Evolutionary conservation across 2,888 invertebrate genomes (phyloP), one percentile per base, ranked within the genome.

Genomic region (Boloria selene): DNA sequence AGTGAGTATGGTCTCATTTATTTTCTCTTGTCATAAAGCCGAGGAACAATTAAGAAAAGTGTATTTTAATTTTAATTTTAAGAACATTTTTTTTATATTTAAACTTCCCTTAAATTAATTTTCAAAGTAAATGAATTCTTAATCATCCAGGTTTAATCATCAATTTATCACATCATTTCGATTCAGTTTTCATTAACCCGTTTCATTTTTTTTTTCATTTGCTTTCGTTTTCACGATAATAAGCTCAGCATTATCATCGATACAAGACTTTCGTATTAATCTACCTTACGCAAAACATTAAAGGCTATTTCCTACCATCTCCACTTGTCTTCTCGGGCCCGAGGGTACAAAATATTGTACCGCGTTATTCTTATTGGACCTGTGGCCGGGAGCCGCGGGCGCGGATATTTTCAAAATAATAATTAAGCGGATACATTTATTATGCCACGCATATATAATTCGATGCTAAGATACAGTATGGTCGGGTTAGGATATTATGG

Each of bases 361-460:
- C 62, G 60, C 44, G 65, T 65, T 58, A 42, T 44, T 70, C 67
- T 70, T 70, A 69, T 72, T 70, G 70, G 65, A 60, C 49, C 59
- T 47, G 64, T 58, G 72, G 75, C 73, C 68, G 75, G 75, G 65
- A 59, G 86, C 88, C 89, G 74, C 77, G 79, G 91, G 91, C 91
- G 82, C 87, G 87, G 88, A 89, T 89, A 90, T 87, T 85, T 88
- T 90, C 88, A 86, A 91, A 91, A 91, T 91, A 90, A 91, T 90
- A 89, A 91, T 90, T 90, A 91, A 90, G 80, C 87, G 91, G 91
- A 91, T 89, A 89, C 91, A 91, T 91, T 90, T 89, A 86, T 91
- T 90, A 91, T 88, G 79, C 77, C 75, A 79, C 79, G 87, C 88
- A 88, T 88, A 86, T 84, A 81, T 87, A 86, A 89, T 87, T 83